Base-by-base conservation (phyloP, 2,797 vertebrate species). In the Tiaroga cobitis region DNA sequence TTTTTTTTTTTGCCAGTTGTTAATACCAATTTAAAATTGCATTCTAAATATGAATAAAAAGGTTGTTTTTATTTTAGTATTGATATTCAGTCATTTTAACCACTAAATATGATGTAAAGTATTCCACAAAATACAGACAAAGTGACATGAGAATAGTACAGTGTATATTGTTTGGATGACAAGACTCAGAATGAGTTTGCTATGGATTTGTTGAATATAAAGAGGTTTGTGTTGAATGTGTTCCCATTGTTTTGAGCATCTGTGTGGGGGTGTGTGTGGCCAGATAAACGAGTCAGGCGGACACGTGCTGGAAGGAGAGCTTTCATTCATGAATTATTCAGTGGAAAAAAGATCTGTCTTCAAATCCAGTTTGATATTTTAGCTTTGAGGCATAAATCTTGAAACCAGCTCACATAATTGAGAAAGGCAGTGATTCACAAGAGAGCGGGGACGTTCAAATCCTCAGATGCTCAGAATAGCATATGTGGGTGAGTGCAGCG, bases 321-420 rank as follows among this genome's bases (percentile, higher is more conserved):
- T 63, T 81, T 84, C 13, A 29, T 32, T 75, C 32, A 69, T 87
- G 82, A 87, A 87, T 87, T 80, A 81, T 84, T 87, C 77, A 84
- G 81, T 46, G 39, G 67, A 77, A 82, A 80, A n/a, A 73, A 76
- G 76, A 76, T n/a, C 11, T 34, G 69, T 59, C 34, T 79, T 67
- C 39, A 79, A 74, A 81, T 85, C 59, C 79, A 63, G 51, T 51
- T 41, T 54, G 41, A 81, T 82, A 67, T 85, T 81, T 72, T 85
- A 75, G 73, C 83, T 85, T 82, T 76, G 73, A 81, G 72, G 68
- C 56, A 49, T 51, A 49, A 37, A 68, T 84, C 70, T 79, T 84
- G 32, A 54, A 65, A 43, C 65, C 73, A 65, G 54, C 75, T 65
- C 46, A 65, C 34, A 75, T 81, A 68, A 81, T 72, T 80, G 54